Evolutionary conservation across 2,797 vertebrate species (phyloP).

Genomic region (Florisuga fusca): DNA sequence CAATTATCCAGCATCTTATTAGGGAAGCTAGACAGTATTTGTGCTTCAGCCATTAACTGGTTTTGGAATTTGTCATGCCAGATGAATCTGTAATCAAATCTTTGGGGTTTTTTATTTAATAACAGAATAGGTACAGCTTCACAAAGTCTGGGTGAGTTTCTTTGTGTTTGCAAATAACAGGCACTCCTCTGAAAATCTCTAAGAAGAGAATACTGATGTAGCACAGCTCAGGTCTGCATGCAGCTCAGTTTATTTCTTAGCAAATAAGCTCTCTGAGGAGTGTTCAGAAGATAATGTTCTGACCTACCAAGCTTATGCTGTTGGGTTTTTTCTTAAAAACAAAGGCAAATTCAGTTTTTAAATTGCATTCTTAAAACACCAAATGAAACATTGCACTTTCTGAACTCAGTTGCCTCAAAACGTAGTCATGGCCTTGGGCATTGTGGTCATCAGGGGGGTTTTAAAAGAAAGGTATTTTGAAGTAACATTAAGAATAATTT

Average conservation of each 20-base stretch:
- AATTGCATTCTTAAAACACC: neutral
- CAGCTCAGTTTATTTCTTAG: constrained; percentile 25
- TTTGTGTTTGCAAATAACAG: neutral
- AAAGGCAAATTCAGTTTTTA: neutral
- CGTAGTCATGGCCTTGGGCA: neutral
- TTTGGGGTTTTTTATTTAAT: constrained; percentile 7
- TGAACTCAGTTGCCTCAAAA: neutral
- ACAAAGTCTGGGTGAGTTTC: constrained; percentile 5
- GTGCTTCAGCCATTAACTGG: constrained; percentile 20
- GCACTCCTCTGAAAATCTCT: neutral
- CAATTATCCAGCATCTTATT: constrained; percentile 32
- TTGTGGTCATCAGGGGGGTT: neutral
- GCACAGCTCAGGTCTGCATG: neutral
- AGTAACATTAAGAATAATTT: neutral
- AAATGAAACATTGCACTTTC: neutral
- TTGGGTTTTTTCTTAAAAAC: neutral
- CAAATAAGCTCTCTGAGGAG: neutral
- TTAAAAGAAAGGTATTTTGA: neutral
- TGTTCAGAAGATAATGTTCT: neutral
- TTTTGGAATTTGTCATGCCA: constrained; percentile 51
- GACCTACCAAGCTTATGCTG: neutral
- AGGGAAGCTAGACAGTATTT: constrained; percentile 42
- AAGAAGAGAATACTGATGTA: neutral
- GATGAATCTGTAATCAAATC: constrained; percentile 56
- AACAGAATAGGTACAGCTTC: constrained; percentile 40